Percentiles rank a stretch among this genome's conserved stretches.
Conservation (phyloP, 1,140 invertebrate species). For the Papilio polytes region DNA sequence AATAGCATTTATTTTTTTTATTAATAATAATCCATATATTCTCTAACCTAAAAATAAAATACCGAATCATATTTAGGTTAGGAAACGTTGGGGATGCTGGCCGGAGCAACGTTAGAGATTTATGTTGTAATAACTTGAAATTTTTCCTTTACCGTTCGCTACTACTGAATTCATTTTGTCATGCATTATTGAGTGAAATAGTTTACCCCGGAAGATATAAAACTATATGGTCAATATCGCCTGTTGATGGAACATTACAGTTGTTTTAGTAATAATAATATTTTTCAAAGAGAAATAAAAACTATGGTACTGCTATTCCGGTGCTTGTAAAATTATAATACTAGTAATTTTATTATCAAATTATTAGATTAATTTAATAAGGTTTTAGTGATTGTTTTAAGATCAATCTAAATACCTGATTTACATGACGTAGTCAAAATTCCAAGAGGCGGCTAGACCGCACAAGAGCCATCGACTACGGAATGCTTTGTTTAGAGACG, state of each 20-base stretch:
- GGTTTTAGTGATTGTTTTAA: neutral
- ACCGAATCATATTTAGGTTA: constrained; percentile 1
- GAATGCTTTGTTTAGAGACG: constrained; percentile 66
- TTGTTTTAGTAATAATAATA: neutral
- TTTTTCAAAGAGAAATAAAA: neutral
- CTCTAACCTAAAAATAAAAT: neutral
- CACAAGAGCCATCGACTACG: constrained; percentile 54
- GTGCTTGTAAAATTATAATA: neutral
- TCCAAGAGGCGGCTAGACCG: constrained; percentile 31
- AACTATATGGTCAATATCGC: neutral
- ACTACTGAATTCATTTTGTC: constrained; percentile 76
- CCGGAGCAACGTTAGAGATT: constrained; percentile 71
- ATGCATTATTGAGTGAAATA: constrained; percentile 71
- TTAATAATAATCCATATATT: neutral
- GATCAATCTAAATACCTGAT: neutral
- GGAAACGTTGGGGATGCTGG: constrained; percentile 44
- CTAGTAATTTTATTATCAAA: neutral
- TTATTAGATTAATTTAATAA: neutral
- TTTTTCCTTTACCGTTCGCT: constrained; percentile 64
- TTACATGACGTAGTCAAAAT: constrained; percentile 10
- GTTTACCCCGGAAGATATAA: constrained; percentile 18
- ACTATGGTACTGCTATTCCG: neutral
- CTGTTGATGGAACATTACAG: constrained; percentile 6
- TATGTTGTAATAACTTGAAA: constrained; percentile 75
- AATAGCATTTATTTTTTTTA: too few relatives aligned